A percentile compares a stretch with the other conserved stretches of the same genome.
Conservation (phyloP, 2,113 vertebrate genomes). For the Gopherus evgoodei region DNA sequence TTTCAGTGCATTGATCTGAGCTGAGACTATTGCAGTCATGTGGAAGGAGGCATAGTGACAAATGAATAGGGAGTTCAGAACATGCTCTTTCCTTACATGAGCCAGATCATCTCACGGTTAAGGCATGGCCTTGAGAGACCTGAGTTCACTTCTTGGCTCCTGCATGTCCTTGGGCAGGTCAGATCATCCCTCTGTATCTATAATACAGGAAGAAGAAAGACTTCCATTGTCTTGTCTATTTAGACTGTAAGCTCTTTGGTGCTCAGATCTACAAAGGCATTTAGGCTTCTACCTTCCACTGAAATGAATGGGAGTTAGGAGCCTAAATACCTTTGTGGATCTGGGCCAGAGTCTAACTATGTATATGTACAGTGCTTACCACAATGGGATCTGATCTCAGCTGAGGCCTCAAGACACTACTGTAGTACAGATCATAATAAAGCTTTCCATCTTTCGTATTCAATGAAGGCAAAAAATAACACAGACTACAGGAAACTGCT, state of each 20-base stretch:
- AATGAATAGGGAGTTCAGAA: not conserved
- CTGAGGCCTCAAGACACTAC: conserved; percentile 58
- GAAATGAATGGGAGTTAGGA: not conserved
- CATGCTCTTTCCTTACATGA: not conserved
- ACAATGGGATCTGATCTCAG: conserved; percentile 38
- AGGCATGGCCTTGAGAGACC: not conserved
- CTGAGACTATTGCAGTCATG: not conserved
- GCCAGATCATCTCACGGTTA: not conserved
- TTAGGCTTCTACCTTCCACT: not conserved
- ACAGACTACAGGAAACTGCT: conserved; percentile 57
- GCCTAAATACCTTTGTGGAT: not conserved
- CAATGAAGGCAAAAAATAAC: conserved; percentile 50
- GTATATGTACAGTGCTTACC: conserved; percentile 2
- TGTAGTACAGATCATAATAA: conserved; percentile 55
- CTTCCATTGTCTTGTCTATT: conserved; percentile 31
- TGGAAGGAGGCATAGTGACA: not conserved
- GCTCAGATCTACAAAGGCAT: not conserved
- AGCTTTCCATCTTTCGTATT: conserved; percentile 45
- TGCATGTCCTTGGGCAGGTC: not conserved
- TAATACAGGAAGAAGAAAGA: conserved; percentile 26
- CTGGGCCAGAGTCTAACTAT: conserved; percentile 18
- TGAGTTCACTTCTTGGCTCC: not conserved
- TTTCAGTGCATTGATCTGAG: not conserved
- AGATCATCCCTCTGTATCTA: conserved; percentile 5
- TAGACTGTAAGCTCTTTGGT: not conserved